Evolutionary conservation across 2,888 invertebrate genomes (phyloP), one percentile per base, ranked within the genome.

Genomic region (Saturnia pavonia): DNA sequence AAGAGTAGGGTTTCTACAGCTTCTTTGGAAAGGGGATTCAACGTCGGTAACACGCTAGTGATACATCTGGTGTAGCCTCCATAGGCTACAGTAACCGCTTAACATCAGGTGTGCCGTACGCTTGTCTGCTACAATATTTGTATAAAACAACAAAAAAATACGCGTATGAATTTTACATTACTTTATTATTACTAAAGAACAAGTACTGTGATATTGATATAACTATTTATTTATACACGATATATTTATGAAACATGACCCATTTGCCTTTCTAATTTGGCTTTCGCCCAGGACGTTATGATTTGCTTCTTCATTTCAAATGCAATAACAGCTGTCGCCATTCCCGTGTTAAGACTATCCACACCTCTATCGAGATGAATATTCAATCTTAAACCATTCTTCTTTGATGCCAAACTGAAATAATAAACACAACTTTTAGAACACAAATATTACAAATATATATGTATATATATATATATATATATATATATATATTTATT

Each of bases 311-410:
- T 95, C 68, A 98, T 95, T 95, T 99, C 98, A 90, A 97, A 99
- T 40, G 96, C 94, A 78, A 99, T 95, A 57, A 99, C 94, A 22
- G 97, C 97, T 27, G 97, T 92, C 0, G 99, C 98, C 84, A 97
- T 96, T 9, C 96, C 96, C 3, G 96, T 96, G 87, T 99, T 99
- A 69, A 99, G 93, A 86, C 98, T 98, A 68, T 99, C 97, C 0
- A 98, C 94, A 9, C 95, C 95, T 82, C 95, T 95, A 72, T 95
- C 95, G 79, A 99, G 89, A 0, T 99, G 98, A 76, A 99, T 96
- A 86, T 97, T 96, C 45, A 99, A 84, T 76, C 97, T 94, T 43
- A 95, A 85, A 14, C 97, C 96, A 70, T 95, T 92, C 72, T 88
- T 91, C 48, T 88, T 85, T 45, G 90, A 85, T n/a, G 96, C 95